A percentile compares a stretch with the other conserved stretches of the same genome.
These are phyloP conservation scores for Neopelma chrysocephalum DNA, from an alignment of 2,797 vertebrate species.

Conservation along the genomic window DNA sequence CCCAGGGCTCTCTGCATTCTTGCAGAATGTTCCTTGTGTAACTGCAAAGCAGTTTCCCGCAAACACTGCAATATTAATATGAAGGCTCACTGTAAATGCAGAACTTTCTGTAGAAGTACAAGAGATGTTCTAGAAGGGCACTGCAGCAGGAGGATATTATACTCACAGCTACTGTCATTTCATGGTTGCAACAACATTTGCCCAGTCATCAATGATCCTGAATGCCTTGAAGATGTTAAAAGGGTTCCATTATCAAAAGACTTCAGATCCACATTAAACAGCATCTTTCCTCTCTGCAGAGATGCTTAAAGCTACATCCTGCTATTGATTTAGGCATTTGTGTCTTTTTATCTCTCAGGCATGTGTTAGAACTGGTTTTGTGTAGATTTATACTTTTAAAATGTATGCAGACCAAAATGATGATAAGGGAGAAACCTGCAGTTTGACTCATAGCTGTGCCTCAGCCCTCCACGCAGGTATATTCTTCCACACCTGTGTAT, in stretches of 20 bases:
- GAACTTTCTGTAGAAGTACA: not conserved
- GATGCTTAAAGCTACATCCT: not conserved
- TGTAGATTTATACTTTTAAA: not conserved
- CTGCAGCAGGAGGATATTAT: not conserved
- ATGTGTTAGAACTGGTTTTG: not conserved
- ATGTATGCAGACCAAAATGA: not conserved
- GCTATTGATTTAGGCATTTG: conserved; percentile 5
- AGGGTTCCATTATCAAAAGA: not conserved
- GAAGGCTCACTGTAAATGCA: not conserved
- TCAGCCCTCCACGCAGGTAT: not conserved
- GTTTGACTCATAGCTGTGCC: not conserved
- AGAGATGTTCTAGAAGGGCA: not conserved
- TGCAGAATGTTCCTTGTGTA: not conserved
- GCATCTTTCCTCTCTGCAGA: not conserved
- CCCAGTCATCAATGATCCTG: not conserved
- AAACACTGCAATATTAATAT: not conserved
- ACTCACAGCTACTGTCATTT: not conserved
- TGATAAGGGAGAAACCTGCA: not conserved
- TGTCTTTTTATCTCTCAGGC: conserved; percentile 4
- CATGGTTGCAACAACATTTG: not conserved
- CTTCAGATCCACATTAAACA: not conserved
- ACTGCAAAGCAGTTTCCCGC: not conserved
- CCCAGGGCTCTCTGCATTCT: not conserved
- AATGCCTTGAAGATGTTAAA: not conserved
- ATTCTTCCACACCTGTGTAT: not conserved